Conservation (phyloP, 2,113 vertebrate genomes). For the Dolichallabes microphthalmus region DNA sequence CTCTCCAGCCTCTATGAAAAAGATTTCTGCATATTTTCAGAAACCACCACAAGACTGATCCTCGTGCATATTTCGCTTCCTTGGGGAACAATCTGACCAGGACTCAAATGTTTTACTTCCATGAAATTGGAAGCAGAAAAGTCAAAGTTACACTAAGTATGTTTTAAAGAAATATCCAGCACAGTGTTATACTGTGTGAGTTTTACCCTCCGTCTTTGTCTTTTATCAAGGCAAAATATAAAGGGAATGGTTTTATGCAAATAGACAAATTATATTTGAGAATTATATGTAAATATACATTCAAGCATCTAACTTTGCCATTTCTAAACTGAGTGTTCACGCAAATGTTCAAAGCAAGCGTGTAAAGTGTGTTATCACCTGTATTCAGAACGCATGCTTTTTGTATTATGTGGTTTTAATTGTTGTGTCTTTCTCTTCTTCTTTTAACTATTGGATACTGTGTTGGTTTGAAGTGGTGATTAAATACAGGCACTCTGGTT, state of each 20-base stretch:
- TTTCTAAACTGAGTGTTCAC: not conserved
- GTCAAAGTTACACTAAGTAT: not conserved
- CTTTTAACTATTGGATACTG: not conserved
- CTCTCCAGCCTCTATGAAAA: constrained; percentile 82
- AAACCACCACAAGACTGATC: constrained; percentile 72
- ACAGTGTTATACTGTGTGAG: not conserved
- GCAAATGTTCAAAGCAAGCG: not conserved
- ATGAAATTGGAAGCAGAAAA: too few species aligned
- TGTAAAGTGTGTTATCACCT: not conserved
- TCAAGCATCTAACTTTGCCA: not conserved
- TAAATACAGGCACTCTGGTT: constrained; percentile 11
- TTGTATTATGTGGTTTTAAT: not conserved
- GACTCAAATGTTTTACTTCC: not conserved
- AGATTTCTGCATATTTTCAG: constrained; percentile 90
- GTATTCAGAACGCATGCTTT: not conserved
- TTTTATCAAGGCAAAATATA: not conserved
- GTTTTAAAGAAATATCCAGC: constrained; percentile 17
- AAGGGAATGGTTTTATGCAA: constrained; percentile 3
- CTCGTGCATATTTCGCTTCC: not conserved
- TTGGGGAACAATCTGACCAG: not conserved
- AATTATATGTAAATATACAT: not conserved
- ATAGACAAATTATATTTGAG: constrained; percentile 11
- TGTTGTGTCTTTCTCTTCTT: too few species aligned
- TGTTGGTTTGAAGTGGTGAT: not conserved
- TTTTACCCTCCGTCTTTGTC: not conserved